Percentiles rank a stretch among this genome's conserved stretches.
phyloP scores from a whole-genome alignment of 2,888 invertebrate genomes.

The Andrena trimmerana region DNA sequence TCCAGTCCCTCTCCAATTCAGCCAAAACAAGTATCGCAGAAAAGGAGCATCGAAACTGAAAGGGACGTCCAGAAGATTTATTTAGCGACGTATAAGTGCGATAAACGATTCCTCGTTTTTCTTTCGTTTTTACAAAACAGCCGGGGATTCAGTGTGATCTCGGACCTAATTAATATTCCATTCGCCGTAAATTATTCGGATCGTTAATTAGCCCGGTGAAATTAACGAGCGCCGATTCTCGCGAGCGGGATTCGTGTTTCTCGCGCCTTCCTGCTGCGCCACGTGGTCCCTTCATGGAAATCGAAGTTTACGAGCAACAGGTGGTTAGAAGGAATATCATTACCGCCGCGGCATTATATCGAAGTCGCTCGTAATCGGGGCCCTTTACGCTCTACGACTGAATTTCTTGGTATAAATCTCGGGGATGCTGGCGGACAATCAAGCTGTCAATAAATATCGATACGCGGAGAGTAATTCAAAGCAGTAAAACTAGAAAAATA shows the following conservation, averaged over 20 bases:
- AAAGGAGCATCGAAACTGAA: too few relatives aligned
- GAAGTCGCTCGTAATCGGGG: constrained; percentile 12
- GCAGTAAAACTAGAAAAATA: too few relatives aligned
- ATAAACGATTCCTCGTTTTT: neutral
- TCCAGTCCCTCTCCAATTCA: neutral
- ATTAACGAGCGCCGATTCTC: constrained; percentile 65
- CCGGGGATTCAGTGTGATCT: neutral
- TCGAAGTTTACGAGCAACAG: constrained; percentile 68
- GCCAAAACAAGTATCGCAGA: too few relatives aligned
- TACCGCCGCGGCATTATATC: constrained; percentile 46
- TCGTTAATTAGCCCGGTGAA: constrained; percentile 73
- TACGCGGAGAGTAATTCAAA: too few relatives aligned
- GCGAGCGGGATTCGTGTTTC: constrained; percentile 45
- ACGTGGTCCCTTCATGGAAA: constrained; percentile 41
- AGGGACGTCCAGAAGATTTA: neutral
- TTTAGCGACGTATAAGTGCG: neutral
- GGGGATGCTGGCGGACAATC: neutral
- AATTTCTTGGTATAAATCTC: constrained; percentile 36
- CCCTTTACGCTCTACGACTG: constrained; percentile 24
- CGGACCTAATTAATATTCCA: constrained; percentile 62
- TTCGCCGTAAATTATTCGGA: constrained; percentile 51
- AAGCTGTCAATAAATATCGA: constrained; percentile 1
- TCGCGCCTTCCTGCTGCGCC: constrained; percentile 51
- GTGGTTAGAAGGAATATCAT: constrained; percentile 62
- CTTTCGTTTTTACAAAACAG: neutral